Evolutionary conservation across 2,113 vertebrate species (phyloP), one percentile per base, ranked within the genome.

Genomic region (Gobiocypris rarus): DNA sequence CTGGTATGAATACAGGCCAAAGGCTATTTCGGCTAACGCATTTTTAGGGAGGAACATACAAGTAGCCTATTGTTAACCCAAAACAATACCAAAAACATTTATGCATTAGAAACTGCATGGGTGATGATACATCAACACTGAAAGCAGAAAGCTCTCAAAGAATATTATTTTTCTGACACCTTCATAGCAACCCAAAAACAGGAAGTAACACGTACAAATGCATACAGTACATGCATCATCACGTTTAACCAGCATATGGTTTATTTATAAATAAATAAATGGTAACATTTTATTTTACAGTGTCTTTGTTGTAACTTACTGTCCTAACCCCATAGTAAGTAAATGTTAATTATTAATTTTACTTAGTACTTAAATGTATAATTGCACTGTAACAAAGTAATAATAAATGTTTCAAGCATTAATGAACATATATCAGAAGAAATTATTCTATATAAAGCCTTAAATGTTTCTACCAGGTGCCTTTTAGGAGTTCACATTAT

Each of bases 161-260:
- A 74, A 59, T 59, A 80, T 34, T 59, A 80, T 34, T 5, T 67
- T 4, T 75, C 48, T 81, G 75, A 78, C 4, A 26, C 3, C 26
- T 24, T 50, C 15, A 43, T 22, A 34, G 6, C 17, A 65, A 81
- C 9, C 13, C 15, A 17, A 1, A 13, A 31, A 73, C 48, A 79
- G 59, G 70, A 81, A 84, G 75, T 43, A 45, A 63, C 74, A 74
- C 9, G 14, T 76, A 76, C 74, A 85, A 50, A 78, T 63, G 8
- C 24, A 31, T 34, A 15, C 22, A 71, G n/a, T n/a, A n/a, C 4
- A 19, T 22, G 59, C 43, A 43, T 74, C 67, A 59, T 73, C 24
- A 61, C 22, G n/a, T 4, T 45, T 11, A 43, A 69, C 0, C 15
- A 8, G 5, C 50, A 54, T 7, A 2, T 54, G 1, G 52, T 22